Base-by-base conservation (phyloP, 2,888 invertebrate genomes). In the Drosophila percnosoma region DNA sequence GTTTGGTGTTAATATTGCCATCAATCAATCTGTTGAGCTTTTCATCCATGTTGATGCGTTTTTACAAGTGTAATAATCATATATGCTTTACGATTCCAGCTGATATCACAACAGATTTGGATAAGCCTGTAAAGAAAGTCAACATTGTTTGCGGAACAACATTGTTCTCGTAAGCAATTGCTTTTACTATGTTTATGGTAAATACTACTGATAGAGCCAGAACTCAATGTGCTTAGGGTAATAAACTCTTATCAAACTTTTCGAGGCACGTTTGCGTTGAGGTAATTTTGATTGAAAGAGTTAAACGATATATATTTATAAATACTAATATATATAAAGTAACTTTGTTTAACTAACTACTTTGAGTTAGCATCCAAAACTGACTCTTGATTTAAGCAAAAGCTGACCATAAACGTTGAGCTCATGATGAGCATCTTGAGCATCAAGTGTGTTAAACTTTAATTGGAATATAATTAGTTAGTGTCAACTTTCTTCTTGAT, bases 1-100 rank as follows among this genome's bases (percentile, higher is more conserved):
- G 3, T 10, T 51, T 52, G 1, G 18, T 48, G 24, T 21, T 24
- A 2, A 64, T 29, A 4, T 55, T 57, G 8, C 21, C 52, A 18
- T 73, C 73, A 36, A 81, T 68, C 33, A 79, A 74, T 38, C 58
- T 79, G 64, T 67, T 78, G 45, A 65, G 80, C 24, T 85, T 83
- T 13, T 81, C 85, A 67, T 86, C 83, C 92, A 92, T 92, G 27
- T 52, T 70, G 21, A 55, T 49, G 33, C 6, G 27, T 18, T 45
- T 64, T 69, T 66, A 42, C 58, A 74, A 45, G 49, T 57, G 33
- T 29, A 36, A 63, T 34, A 21, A 8, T 27, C 18, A 42, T 45
- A 36, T 60, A 53, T 18, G 18, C 21, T 36, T 55, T 52, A 66
- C 34, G 53, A 69, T 69, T 38, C 29, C 48, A 58, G 48, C n/a